A percentile compares a stretch with the other conserved stretches of the same genome.
Evolutionary conservation across 2,888 invertebrate species (phyloP).

Genomic region (Helicoverpa assulta): DNA sequence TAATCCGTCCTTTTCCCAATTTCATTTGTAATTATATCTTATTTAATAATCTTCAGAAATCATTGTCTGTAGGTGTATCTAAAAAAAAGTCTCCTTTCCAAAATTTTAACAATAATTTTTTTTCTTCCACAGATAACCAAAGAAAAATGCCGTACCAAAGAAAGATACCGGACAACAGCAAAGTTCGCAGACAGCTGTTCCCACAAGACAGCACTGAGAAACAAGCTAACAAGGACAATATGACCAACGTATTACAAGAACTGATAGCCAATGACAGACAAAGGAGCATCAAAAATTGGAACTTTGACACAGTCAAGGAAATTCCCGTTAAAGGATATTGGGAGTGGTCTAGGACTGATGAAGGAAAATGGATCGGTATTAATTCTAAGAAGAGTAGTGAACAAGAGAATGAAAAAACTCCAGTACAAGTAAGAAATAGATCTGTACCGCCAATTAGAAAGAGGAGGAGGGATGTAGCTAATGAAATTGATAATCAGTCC

Average conservation of each 20-base stretch:
- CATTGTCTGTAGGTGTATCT: no score
- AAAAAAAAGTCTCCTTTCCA: background rate
- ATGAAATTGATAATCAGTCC: slow-evolving; percentile 52
- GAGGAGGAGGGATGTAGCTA: slow-evolving; percentile 59
- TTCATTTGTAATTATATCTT: no score
- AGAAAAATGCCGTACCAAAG: slow-evolving; percentile 65
- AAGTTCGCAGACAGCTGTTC: slow-evolving; percentile 83
- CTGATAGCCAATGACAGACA: slow-evolving; percentile 61
- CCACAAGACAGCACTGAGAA: slow-evolving; percentile 70
- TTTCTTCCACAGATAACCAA: slow-evolving; percentile 74
- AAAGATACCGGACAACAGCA: slow-evolving; percentile 70
- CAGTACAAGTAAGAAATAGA: slow-evolving; percentile 63
- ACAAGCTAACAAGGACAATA: slow-evolving; percentile 74
- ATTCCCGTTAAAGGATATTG: slow-evolving; percentile 81
- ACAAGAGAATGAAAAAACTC: slow-evolving; percentile 73
- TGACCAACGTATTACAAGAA: slow-evolving; percentile 75
- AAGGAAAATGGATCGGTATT: slow-evolving; percentile 69
- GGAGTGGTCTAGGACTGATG: slow-evolving; percentile 80
- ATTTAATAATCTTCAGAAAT: no score
- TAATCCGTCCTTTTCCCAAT: no score
- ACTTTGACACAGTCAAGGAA: slow-evolving; percentile 90
- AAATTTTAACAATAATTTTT: slow-evolving; percentile 25
- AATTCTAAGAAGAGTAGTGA: slow-evolving; percentile 36
- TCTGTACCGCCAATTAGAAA: slow-evolving; percentile 63
- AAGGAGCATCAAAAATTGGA: slow-evolving; percentile 84